A percentile compares a stretch with the other conserved stretches of the same genome.
Evolutionary conservation across 2,797 vertebrate species (phyloP).

Genomic region (Australoheros facetus): DNA sequence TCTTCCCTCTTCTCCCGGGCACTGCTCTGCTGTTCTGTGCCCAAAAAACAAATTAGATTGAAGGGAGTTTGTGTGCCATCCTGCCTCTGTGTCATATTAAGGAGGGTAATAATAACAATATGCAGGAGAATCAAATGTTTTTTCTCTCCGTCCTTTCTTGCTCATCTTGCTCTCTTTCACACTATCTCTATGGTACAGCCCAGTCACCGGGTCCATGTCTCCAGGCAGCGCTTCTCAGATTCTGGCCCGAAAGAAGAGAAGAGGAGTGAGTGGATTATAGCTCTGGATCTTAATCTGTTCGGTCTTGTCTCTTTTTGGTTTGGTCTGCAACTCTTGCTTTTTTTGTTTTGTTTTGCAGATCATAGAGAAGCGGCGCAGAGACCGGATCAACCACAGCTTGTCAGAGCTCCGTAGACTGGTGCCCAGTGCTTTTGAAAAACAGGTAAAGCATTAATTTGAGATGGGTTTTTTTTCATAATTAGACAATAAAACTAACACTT

Average conservation of each 20-base stretch:
- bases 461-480: neutral
- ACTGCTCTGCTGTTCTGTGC: constrained; percentile 57
- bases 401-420: constrained; percentile 92
- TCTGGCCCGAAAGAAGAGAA: constrained; percentile 92
- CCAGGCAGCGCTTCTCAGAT: constrained; percentile 90
- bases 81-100: constrained; percentile 80
- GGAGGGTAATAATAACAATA: constrained; percentile 81
- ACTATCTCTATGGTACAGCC: constrained; percentile 78
- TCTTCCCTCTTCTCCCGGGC: constrained; percentile 58
- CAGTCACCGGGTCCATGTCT: constrained; percentile 90
- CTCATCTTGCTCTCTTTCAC: constrained; percentile 40
- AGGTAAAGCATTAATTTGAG: constrained; percentile 73
- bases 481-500: neutral
- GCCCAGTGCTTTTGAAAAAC: constrained; percentile 93
- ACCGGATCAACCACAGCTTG: constrained; percentile 95
- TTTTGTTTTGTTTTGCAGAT: constrained; percentile 76
- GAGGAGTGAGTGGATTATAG: constrained; percentile 86
- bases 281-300: constrained; percentile 34
- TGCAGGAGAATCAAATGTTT: constrained; percentile 75
- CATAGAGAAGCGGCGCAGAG: constrained; percentile 93
- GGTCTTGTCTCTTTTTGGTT: neutral
- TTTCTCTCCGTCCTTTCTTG: constrained; percentile 23
- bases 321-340: constrained; percentile 18
- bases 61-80: constrained; percentile 77
- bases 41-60: constrained; percentile 78